These are phyloP conservation scores for Drosophila micromelanica DNA, from an alignment of 1,140 invertebrate genomes.

Conservation along the genomic window DNA sequence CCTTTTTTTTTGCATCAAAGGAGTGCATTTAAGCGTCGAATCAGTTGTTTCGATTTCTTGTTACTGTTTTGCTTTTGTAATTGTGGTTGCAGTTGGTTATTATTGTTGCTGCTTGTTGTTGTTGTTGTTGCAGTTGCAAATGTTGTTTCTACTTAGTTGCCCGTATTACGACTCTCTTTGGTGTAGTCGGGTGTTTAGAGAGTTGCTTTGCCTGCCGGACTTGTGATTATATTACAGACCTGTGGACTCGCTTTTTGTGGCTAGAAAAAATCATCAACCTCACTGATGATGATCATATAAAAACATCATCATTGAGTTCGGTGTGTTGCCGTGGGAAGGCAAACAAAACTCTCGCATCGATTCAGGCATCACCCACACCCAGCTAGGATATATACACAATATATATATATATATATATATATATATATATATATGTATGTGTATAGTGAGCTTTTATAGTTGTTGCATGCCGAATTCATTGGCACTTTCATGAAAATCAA, in stretches of 20 bases:
- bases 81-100: slow-evolving; percentile 20
- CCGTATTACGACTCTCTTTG: slow-evolving; percentile 65
- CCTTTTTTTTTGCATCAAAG: not conserved
- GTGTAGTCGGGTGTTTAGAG: slow-evolving; percentile 63
- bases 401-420: slow-evolving; percentile 10
- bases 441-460: slow-evolving; percentile 8
- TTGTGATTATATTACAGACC: slow-evolving; percentile 49
- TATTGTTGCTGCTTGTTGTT: slow-evolving; percentile 17
- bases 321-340: slow-evolving; percentile 62
- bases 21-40: slow-evolving; percentile 40
- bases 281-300: slow-evolving; percentile 17
- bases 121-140: slow-evolving; percentile 56
- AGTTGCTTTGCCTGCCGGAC: slow-evolving; percentile 65
- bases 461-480: slow-evolving; percentile 43
- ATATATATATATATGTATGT: slow-evolving; percentile 1
- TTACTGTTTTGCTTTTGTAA: slow-evolving; percentile 33
- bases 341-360: slow-evolving; percentile 51
- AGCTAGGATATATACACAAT: slow-evolving; percentile 4
- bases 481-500: slow-evolving; percentile 69
- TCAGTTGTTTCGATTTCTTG: slow-evolving; percentile 55
- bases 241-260: slow-evolving; percentile 31
- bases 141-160: slow-evolving; percentile 58
- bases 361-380: slow-evolving; percentile 45
- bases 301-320: slow-evolving; percentile 23
- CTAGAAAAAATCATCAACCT: slow-evolving; percentile 36